phyloP scores from a whole-genome alignment of 2,113 vertebrate species.

The Speoplatyrhinus poulsoni region DNA sequence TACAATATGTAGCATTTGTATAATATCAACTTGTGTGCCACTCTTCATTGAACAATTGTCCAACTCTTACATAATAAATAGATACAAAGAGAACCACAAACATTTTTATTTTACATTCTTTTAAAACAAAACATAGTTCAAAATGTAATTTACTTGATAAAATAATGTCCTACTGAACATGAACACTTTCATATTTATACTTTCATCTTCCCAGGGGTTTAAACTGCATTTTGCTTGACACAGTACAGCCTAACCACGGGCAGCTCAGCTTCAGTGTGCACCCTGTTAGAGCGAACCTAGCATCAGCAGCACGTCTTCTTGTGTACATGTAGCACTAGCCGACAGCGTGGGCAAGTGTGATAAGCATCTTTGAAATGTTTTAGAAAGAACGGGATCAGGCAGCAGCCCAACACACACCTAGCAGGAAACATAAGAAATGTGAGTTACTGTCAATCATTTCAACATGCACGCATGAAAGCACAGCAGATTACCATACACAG shows the following conservation, averaged over 20 bases:
- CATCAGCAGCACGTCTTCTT: slow-evolving; percentile 46
- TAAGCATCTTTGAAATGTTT: slow-evolving; percentile 62
- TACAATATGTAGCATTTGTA: neutral
- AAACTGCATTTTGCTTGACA: neutral
- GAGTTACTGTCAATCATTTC: neutral
- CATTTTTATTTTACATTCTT: slow-evolving; percentile 44
- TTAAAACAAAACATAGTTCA: slow-evolving; percentile 22
- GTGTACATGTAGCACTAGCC: slow-evolving; percentile 53
- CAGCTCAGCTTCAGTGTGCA: neutral
- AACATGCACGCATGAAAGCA: neutral
- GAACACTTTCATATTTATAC: too few relatives aligned
- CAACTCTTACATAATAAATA: neutral
- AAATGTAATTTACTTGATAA: slow-evolving; percentile 8
- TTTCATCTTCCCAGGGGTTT: neutral
- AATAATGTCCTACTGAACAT: too few relatives aligned
- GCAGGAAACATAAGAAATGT: neutral
- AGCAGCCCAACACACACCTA: slow-evolving; percentile 67
- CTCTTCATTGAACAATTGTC: neutral
- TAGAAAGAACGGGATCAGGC: slow-evolving; percentile 62
- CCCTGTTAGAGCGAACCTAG: too few relatives aligned
- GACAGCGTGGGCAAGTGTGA: slow-evolving; percentile 65
- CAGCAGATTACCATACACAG: neutral
- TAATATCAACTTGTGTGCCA: neutral
- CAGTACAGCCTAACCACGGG: neutral
- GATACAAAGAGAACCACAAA: neutral